These are phyloP conservation scores for Lepidiolamprologus cunningtoni DNA, from an alignment of 2,113 vertebrate species.

Conservation along the genomic window DNA sequence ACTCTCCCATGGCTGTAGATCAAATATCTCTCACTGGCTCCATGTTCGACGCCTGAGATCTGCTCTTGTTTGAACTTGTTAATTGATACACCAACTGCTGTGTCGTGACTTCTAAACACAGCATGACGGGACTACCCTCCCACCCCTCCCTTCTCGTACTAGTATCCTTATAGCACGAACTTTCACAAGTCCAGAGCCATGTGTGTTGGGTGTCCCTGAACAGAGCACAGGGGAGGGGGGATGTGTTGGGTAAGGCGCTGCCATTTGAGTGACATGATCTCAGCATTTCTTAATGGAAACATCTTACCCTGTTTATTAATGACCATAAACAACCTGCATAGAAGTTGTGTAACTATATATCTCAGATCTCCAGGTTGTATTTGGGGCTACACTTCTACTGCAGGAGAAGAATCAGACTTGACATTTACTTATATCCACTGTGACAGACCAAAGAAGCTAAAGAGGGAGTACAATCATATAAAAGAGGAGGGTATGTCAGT, in stretches of 20 bases:
- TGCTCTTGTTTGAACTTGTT: conserved; percentile 37
- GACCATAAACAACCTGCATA: not conserved
- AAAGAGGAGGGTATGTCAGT: not conserved
- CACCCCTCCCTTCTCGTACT: not conserved
- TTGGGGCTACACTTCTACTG: not conserved
- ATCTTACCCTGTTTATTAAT: not conserved
- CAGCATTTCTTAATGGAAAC: not conserved
- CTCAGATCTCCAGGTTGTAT: not conserved
- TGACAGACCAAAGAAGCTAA: not conserved
- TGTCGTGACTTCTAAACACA: conserved; percentile 3
- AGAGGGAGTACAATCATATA: not conserved
- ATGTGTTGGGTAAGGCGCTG: not conserved
- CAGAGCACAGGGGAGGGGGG: not conserved
- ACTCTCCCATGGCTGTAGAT: conserved; percentile 28
- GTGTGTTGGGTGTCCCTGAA: not conserved
- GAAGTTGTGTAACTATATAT: not conserved
- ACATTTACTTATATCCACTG: not conserved
- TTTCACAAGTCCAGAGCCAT: not conserved
- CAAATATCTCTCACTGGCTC: conserved; percentile 50
- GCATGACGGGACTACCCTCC: not conserved
- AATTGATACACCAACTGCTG: conserved; percentile 55
- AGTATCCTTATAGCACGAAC: not conserved
- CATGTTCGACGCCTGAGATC: conserved; percentile 9
- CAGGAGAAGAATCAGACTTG: not conserved
- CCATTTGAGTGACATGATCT: not conserved